Percentiles rank a stretch among this genome's conserved stretches.
These are phyloP conservation scores for Neolamprologus fasciatus DNA, from an alignment of 2,113 vertebrate genomes.

Conservation along the genomic window DNA sequence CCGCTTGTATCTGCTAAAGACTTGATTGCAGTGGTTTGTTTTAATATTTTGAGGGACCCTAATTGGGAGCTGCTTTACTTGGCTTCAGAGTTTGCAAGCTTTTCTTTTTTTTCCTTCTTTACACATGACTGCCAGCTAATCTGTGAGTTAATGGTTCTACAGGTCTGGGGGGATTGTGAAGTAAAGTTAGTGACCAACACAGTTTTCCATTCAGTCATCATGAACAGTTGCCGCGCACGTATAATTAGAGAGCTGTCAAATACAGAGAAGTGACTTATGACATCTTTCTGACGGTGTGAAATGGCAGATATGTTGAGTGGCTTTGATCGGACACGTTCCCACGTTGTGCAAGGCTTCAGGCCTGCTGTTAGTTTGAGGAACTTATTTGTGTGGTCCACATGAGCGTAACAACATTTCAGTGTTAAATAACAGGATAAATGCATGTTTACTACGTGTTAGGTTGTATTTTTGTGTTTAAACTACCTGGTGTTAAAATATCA, in stretches of 20 bases:
- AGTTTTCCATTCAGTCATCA: not conserved
- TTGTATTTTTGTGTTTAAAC: not conserved
- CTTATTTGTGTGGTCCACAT: not conserved
- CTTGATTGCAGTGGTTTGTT: not conserved
- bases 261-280: constrained; percentile 1
- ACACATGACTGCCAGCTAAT: not conserved
- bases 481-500: not conserved
- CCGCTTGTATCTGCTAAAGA: not conserved
- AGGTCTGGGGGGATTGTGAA: not conserved
- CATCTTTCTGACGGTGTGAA: not conserved
- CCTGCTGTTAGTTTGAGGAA: constrained; percentile 10
- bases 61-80: not conserved
- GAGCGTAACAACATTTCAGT: not conserved
- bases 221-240: not conserved
- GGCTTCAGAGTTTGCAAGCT: not conserved
- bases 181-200: not conserved
- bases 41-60: not conserved
- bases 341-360: not conserved
- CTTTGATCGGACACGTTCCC: not conserved
- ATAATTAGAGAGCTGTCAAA: not conserved
- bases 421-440: not conserved
- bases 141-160: constrained; percentile 9
- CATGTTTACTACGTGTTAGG: not conserved
- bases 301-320: not conserved
- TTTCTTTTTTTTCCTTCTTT: not conserved